Percentiles rank a stretch among this genome's conserved stretches.
Evolutionary conservation across 2,888 invertebrate genomes (phyloP).

Genomic region (Drosophila yooni): DNA sequence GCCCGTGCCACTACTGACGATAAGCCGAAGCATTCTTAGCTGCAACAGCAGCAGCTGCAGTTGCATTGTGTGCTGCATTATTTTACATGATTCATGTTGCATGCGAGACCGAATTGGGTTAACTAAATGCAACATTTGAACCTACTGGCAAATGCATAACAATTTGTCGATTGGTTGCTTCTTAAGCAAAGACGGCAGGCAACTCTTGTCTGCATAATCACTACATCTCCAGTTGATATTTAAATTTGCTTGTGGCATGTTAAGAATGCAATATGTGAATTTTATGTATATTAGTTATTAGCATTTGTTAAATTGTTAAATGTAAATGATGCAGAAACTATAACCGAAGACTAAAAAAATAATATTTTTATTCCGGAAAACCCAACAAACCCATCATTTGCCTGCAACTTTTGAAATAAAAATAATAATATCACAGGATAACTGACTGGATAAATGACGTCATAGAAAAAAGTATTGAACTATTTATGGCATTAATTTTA

Average conservation of each 20-base stretch:
- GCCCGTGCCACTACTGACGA: constrained; percentile 28
- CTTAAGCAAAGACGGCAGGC: not conserved
- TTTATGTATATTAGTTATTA: not conserved
- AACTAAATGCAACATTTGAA: constrained; percentile 63
- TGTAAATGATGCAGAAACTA: not conserved
- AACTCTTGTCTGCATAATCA: not conserved
- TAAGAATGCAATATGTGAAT: not conserved
- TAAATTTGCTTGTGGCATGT: constrained; percentile 2
- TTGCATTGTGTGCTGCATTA: constrained; percentile 44
- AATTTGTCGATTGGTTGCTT: constrained; percentile 38
- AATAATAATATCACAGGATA: not conserved
- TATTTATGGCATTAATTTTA: not conserved
- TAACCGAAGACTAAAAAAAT: not conserved
- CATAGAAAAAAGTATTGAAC: accelerated
- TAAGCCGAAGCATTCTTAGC: constrained; percentile 42
- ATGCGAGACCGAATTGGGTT: constrained; percentile 56
- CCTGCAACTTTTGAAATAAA: not conserved
- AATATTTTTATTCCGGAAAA: not conserved
- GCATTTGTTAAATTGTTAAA: not conserved
- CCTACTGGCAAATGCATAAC: constrained; percentile 36
- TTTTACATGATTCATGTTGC: constrained; percentile 67
- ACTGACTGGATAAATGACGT: too few relatives aligned
- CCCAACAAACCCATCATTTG: not conserved
- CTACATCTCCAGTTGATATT: not conserved
- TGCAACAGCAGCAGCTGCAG: constrained; percentile 20